Evolutionary conservation across 37 sponge, comb jelly and placozoan species (phyloP), one percentile per base, ranked within the genome.

Genomic region (Dysidea cf. avara): DNA sequence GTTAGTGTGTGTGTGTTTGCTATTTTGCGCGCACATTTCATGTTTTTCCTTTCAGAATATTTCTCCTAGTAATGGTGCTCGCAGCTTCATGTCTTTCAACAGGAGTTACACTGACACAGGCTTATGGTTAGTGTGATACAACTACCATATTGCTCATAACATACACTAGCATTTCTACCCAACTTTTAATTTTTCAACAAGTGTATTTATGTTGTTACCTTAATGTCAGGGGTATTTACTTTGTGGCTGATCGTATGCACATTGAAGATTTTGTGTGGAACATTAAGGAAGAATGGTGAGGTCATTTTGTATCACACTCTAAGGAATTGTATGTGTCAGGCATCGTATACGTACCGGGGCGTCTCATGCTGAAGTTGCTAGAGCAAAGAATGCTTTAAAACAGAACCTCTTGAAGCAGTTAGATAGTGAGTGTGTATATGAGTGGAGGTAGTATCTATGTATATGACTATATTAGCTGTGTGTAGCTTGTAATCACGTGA

Each of bases 21-120:
- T 48, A 29, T 26, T 51, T 39, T 36, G 62, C 22, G 26, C 38
- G 22, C 48, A 21, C 22, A 33, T 12, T 29, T 46, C 70, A 46
- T 53, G 18, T 6, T 13, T 0, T n/a, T 36, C 31, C 39, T 21
- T 21, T 31, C 30, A 83, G 85, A 56, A 61, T 11, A 55, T 49
- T 20, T 61, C 76, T 25, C 7, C 50, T 20, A 81, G 63, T 13
- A 75, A 69, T 51, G 39, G 79, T 2, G 80, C 72, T 26, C 87
- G 78, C 59, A 91, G 87, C 26, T 96, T 86, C 84, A 90, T 90
- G 88, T 85, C 97, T 22, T 93, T 93, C 81, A 93, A 93, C 74
- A 96, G 94, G 2, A 93, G 97, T 80, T 96, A 96, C 54, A 90
- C 91, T 21, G 97, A 96, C 60, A 96, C 97, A 43, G 97, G 97